Conservation (phyloP, 1,140 invertebrate genomes). For the Meloidogyne floridensis region DNA sequence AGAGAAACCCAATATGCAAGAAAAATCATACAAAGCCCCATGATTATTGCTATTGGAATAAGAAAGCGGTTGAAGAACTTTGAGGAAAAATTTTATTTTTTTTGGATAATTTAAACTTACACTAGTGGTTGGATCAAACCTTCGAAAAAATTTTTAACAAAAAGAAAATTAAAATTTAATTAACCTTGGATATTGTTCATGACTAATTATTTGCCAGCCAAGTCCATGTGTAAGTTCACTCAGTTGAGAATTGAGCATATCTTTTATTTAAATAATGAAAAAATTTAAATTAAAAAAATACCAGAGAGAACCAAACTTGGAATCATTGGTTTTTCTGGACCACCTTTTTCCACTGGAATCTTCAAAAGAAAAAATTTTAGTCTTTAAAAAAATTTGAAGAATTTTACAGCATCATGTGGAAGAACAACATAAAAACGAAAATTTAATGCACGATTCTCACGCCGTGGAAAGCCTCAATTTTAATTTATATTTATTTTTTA, state of each 20-base stretch:
- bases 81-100: background rate
- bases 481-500: background rate
- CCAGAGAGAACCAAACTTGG: conserved; percentile 41
- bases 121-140: background rate
- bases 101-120: background rate
- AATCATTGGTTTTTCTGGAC: conserved; percentile 44
- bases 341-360: conserved; percentile 40
- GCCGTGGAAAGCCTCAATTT: conserved; percentile 33
- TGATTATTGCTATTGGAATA: conserved; percentile 43
- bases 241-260: conserved; percentile 48
- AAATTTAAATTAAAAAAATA: background rate
- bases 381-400: background rate
- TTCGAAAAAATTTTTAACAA: background rate
- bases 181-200: conserved; percentile 53
- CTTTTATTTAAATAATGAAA: conserved; percentile 18
- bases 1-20: conserved; percentile 51
- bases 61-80: conserved; percentile 48
- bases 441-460: conserved; percentile 40
- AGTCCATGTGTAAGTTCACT: conserved; percentile 49
- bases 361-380: conserved; percentile 9
- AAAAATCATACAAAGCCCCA: conserved; percentile 54
- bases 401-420: conserved; percentile 41
- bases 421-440: conserved; percentile 55
- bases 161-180: background rate
- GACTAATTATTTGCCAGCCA: conserved; percentile 49